phyloP scores from a whole-genome alignment of 2,113 vertebrate genomes.

The Condylura cristata region DNA sequence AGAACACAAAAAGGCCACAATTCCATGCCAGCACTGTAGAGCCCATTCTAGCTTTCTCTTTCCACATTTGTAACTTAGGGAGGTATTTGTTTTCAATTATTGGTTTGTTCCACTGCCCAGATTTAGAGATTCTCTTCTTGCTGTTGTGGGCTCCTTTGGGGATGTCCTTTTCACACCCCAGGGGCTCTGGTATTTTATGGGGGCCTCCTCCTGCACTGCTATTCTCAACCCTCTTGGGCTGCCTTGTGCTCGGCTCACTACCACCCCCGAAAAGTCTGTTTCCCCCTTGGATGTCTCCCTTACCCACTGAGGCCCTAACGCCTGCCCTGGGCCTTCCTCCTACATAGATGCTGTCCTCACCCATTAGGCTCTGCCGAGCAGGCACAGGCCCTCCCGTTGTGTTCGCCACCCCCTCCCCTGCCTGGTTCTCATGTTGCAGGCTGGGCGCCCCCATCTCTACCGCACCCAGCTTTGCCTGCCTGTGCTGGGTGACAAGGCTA shows the following conservation, averaged over 20 bases:
- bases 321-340: background rate
- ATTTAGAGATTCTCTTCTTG: background rate
- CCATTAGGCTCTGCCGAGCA: background rate
- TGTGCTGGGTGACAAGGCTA: background rate
- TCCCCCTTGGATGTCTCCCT: background rate
- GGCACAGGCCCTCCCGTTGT: too few species aligned
- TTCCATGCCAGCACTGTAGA: background rate
- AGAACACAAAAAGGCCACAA: background rate
- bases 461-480: background rate
- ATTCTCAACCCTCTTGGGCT: background rate
- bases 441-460: background rate
- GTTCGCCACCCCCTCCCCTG: too few species aligned
- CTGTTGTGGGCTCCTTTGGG: background rate
- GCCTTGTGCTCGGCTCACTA: background rate
- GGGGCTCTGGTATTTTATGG: background rate
- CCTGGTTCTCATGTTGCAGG: background rate
- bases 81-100: background rate
- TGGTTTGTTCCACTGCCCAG: background rate
- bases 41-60: background rate
- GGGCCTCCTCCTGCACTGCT: background rate
- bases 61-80: background rate
- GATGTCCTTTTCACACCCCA: background rate
- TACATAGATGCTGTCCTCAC: background rate
- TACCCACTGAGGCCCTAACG: background rate
- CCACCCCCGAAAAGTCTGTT: background rate